A percentile compares a stretch with the other conserved stretches of the same genome.
phyloP scores from a whole-genome alignment of 2,113 vertebrate genomes.

The Raja brachyura region DNA sequence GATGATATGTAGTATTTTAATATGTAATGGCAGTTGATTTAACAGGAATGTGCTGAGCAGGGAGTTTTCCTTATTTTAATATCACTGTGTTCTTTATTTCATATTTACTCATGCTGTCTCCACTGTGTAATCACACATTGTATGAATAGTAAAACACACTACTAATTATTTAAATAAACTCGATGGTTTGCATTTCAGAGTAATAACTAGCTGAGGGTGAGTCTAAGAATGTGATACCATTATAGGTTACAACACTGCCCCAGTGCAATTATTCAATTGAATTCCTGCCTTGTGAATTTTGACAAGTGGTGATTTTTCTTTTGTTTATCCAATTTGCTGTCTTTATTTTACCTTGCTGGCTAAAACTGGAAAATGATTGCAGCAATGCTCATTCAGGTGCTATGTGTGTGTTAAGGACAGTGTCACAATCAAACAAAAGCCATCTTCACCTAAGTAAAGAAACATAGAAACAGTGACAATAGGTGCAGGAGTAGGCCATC shows the following conservation, averaged over 20 bases:
- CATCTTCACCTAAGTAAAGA: neutral
- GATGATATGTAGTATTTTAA: neutral
- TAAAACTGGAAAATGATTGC: neutral
- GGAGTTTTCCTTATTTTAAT: neutral
- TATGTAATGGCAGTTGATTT: neutral
- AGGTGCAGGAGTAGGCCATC: no score
- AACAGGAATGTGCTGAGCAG: neutral
- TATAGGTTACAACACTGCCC: neutral
- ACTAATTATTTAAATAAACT: neutral
- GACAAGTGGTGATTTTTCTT: neutral
- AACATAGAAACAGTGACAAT: no score
- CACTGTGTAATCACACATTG: neutral
- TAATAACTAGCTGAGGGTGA: neutral
- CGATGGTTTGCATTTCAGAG: neutral
- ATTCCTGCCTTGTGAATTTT: neutral
- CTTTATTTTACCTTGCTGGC: neutral
- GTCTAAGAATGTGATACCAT: neutral
- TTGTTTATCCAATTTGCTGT: neutral
- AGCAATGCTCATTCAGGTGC: neutral
- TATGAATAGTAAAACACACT: neutral
- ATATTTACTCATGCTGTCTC: neutral
- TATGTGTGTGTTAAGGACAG: neutral
- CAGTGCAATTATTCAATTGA: neutral
- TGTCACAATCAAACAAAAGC: neutral
- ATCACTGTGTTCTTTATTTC: neutral